phyloP scores from a whole-genome alignment of 2,888 invertebrate species.

The Cactoblastis cactorum region DNA sequence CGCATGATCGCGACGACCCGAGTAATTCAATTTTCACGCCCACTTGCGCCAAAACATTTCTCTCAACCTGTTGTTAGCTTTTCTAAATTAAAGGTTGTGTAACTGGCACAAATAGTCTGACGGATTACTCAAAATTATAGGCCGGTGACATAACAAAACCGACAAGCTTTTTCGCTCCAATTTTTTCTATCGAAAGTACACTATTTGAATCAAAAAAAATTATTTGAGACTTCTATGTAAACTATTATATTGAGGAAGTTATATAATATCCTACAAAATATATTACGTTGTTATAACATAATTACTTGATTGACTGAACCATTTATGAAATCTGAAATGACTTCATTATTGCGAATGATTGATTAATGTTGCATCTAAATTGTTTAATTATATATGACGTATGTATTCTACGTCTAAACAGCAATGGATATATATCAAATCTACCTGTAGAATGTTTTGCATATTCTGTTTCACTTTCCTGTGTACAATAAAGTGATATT shows the following conservation, averaged over 20 bases:
- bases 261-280: background rate
- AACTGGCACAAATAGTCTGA: slow-evolving; percentile 35
- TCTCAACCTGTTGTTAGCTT: slow-evolving; percentile 52
- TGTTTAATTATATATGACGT: too few relatives aligned
- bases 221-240: too few relatives aligned
- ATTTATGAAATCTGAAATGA: background rate
- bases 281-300: background rate
- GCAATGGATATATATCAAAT: too few relatives aligned
- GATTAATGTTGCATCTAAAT: background rate
- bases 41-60: slow-evolving; percentile 46
- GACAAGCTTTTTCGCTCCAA: background rate
- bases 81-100: slow-evolving; percentile 45
- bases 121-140: slow-evolving; percentile 25
- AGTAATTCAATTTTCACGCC: slow-evolving; percentile 56
- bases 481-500: background rate
- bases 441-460: too few relatives aligned
- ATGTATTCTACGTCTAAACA: too few relatives aligned
- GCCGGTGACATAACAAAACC: slow-evolving; percentile 19
- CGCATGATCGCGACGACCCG: slow-evolving; percentile 37
- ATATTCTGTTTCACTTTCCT: background rate
- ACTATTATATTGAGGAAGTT: background rate
- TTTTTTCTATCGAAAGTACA: too few relatives aligned
- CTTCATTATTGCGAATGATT: background rate
- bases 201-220: too few relatives aligned
- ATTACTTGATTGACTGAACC: background rate